Evolutionary conservation across 2,113 vertebrate species (phyloP).

Genomic region (Nansenia antarctica): DNA sequence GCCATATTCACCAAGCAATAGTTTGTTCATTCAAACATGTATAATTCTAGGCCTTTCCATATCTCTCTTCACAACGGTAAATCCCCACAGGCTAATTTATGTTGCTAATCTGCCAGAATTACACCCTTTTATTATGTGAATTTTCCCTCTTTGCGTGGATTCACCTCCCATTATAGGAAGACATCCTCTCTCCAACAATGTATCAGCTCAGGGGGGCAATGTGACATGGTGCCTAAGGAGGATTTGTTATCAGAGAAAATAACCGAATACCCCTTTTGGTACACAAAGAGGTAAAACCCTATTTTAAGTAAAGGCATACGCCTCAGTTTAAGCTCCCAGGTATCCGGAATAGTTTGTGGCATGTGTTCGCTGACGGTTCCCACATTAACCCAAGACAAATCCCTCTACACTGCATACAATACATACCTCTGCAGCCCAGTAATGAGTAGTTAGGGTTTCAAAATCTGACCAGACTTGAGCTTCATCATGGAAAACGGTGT

Average conservation of each 20-base stretch:
- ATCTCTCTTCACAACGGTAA: conserved; percentile 61
- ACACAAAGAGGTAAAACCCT: conserved; percentile 22
- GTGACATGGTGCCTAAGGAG: background rate
- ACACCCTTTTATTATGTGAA: conserved; percentile 67
- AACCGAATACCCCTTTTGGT: conserved; percentile 40
- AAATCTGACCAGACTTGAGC: conserved; percentile 16
- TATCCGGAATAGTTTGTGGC: conserved; percentile 46
- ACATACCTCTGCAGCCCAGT: conserved; percentile 25
- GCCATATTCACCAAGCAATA: background rate
- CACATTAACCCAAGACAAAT: no score
- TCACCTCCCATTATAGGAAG: conserved; percentile 44
- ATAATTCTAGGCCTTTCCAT: conserved; percentile 10
- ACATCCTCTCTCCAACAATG: no score
- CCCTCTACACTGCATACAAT: no score
- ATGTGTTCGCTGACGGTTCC: conserved; percentile 48
- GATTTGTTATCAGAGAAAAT: conserved; percentile 50
- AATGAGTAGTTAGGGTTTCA: conserved; percentile 44
- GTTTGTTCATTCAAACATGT: background rate
- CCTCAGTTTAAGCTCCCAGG: conserved; percentile 30
- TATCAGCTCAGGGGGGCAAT: conserved; percentile 35
- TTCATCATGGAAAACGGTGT: conserved; percentile 11
- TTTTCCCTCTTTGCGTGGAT: conserved; percentile 49
- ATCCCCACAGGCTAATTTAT: conserved; percentile 65
- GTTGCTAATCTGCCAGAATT: conserved; percentile 71
- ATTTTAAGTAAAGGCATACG: conserved; percentile 18